phyloP scores from a whole-genome alignment of 1,140 invertebrate genomes.

The Hyles euphorbiae region DNA sequence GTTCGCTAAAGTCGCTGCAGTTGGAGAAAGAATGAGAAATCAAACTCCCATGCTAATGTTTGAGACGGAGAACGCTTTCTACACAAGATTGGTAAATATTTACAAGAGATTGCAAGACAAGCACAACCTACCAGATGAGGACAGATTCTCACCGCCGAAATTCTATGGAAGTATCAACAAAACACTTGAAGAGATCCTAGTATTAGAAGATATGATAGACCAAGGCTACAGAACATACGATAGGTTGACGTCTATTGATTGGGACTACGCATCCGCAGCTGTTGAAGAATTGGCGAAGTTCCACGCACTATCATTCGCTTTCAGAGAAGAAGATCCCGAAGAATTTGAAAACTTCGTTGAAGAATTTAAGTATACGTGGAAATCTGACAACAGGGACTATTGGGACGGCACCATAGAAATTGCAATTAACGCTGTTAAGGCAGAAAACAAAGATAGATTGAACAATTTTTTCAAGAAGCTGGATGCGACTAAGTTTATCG shows the following conservation, averaged over 20 bases:
- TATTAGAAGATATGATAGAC: slow-evolving; percentile 21
- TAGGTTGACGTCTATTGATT: slow-evolving; percentile 18
- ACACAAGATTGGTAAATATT: slow-evolving; percentile 32
- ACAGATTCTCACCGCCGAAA: slow-evolving; percentile 24
- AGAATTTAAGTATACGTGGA: slow-evolving; percentile 2
- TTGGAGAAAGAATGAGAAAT: slow-evolving; percentile 33
- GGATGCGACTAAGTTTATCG: background rate
- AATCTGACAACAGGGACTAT: background rate
- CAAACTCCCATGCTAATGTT: slow-evolving; percentile 26
- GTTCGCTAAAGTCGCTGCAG: slow-evolving; percentile 43
- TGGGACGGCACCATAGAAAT: background rate
- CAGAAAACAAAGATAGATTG: slow-evolving; percentile 13
- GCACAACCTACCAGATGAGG: slow-evolving; percentile 25
- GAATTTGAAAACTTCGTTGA: slow-evolving; percentile 11
- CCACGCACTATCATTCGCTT: slow-evolving; percentile 29
- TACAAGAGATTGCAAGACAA: slow-evolving; percentile 37
- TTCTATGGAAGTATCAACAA: slow-evolving; percentile 17
- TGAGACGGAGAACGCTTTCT: slow-evolving; percentile 38
- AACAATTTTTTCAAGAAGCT: slow-evolving; percentile 3
- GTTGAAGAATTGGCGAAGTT: slow-evolving; percentile 22
- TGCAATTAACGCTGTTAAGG: background rate
- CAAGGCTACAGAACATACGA: slow-evolving; percentile 15
- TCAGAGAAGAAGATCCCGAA: slow-evolving; percentile 17
- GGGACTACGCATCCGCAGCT: slow-evolving; percentile 21
- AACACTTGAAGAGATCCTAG: slow-evolving; percentile 15